phyloP scores from a whole-genome alignment of 2,113 vertebrate genomes.

The Gallinago jamesoni region DNA sequence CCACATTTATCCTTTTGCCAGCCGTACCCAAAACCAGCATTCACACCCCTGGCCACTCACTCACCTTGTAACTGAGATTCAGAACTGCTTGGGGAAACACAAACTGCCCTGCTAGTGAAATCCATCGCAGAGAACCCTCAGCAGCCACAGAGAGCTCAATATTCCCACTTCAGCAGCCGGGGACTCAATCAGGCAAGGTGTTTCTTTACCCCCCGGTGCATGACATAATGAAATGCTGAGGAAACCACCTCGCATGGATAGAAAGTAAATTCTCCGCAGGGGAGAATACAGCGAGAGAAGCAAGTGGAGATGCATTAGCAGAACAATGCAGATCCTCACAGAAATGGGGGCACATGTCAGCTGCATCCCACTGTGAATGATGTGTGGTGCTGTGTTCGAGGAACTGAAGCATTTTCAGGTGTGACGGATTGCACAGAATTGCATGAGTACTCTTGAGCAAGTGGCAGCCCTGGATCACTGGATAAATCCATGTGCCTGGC shows the following conservation, averaged over 20 bases:
- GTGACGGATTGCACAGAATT: neutral
- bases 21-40: neutral
- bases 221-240: neutral
- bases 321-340: neutral
- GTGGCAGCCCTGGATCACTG: fast-evolving
- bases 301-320: neutral
- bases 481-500: neutral
- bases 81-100: neutral
- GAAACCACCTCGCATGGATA: neutral
- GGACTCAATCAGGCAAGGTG: conserved; percentile 25
- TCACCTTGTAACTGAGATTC: neutral
- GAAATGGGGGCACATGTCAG: conserved; percentile 11
- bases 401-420: neutral
- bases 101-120: neutral
- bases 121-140: neutral
- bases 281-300: neutral
- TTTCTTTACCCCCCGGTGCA: neutral
- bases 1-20: neutral
- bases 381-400: neutral
- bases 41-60: neutral
- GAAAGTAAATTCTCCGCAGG: neutral
- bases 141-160: neutral
- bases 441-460: neutral
- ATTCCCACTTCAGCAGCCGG: conserved; percentile 9
- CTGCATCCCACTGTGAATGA: conserved; percentile 17